These are phyloP conservation scores for Sphenopsis melanotis DNA, from an alignment of 2,797 vertebrate genomes.

Conservation along the genomic window DNA sequence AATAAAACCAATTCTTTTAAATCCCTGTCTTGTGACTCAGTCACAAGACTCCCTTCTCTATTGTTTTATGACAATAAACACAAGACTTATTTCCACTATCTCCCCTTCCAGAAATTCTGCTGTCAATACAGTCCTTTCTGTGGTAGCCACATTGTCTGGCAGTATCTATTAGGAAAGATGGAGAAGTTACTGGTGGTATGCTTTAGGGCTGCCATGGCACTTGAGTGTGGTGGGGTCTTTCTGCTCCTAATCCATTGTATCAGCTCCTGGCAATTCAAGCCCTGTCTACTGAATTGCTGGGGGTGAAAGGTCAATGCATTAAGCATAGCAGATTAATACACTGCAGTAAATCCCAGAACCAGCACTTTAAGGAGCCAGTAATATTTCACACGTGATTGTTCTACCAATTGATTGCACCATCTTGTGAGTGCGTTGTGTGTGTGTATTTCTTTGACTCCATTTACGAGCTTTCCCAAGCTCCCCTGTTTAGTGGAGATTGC, in stretches of 20 bases:
- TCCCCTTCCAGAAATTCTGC: constrained; percentile 6
- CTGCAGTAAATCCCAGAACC: constrained; percentile 70
- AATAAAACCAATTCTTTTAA: constrained; percentile 12
- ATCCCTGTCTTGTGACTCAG: constrained; percentile 12
- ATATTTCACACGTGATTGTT: constrained; percentile 72
- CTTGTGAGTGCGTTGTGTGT: constrained; percentile 13
- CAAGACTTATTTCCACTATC: constrained; percentile 15
- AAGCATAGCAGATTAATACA: constrained; percentile 73
- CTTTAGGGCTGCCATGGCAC: neutral
- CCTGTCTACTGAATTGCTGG: constrained; percentile 55
- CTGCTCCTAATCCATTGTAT: constrained; percentile 71
- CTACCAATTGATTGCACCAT: constrained; percentile 51
- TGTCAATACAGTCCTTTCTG: neutral
- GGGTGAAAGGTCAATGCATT: constrained; percentile 72
- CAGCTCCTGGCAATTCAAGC: constrained; percentile 71
- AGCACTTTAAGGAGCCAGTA: constrained; percentile 67
- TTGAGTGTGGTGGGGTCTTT: constrained; percentile 29
- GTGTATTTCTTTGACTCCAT: constrained; percentile 45
- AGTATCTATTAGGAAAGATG: neutral
- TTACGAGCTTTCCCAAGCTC: constrained; percentile 70
- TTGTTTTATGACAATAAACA: constrained; percentile 20
- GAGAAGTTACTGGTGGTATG: neutral
- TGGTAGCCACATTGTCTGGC: constrained; percentile 4
- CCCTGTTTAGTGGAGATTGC: constrained; percentile 68
- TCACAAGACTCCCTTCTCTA: constrained; percentile 8